Evolutionary conservation across 2,113 vertebrate species (phyloP).

Genomic region (Petroica traversi): DNA sequence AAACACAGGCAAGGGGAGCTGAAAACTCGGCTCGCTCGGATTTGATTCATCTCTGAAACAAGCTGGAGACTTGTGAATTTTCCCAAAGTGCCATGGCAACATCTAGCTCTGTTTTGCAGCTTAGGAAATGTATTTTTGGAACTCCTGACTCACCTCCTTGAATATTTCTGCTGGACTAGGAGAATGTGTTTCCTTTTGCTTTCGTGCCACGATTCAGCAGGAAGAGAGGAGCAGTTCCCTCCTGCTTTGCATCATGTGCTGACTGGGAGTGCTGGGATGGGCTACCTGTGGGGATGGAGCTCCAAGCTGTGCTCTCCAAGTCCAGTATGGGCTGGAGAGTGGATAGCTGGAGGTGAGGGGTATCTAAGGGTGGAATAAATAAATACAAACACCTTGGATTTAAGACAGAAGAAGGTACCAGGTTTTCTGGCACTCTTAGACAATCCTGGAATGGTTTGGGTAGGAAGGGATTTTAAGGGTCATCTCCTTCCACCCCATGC

Average conservation of each 20-base stretch:
- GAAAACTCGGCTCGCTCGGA: not conserved
- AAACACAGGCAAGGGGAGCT: not conserved
- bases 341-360: not conserved
- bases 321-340: not conserved
- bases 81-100: not conserved
- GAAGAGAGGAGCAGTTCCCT: conserved; percentile 60
- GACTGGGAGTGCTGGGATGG: not conserved
- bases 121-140: conserved; percentile 72
- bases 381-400: too few species aligned
- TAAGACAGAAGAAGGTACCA: accelerated
- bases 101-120: not conserved
- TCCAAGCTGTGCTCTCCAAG: accelerated
- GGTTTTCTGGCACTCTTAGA: too few species aligned
- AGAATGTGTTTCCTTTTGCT: conserved; percentile 59
- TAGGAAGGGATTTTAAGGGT: not conserved
- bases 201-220: conserved; percentile 51
- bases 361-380: too few species aligned
- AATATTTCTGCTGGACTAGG: conserved; percentile 66
- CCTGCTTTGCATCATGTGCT: conserved; percentile 11
- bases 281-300: not conserved
- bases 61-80: not conserved
- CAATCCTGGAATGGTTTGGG: not conserved
- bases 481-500: not conserved
- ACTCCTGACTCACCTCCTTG: conserved; percentile 67
- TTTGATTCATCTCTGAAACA: not conserved